phyloP scores from a whole-genome alignment of 64 coral and sea anemone genomes.

The Anthopleura sola region DNA sequence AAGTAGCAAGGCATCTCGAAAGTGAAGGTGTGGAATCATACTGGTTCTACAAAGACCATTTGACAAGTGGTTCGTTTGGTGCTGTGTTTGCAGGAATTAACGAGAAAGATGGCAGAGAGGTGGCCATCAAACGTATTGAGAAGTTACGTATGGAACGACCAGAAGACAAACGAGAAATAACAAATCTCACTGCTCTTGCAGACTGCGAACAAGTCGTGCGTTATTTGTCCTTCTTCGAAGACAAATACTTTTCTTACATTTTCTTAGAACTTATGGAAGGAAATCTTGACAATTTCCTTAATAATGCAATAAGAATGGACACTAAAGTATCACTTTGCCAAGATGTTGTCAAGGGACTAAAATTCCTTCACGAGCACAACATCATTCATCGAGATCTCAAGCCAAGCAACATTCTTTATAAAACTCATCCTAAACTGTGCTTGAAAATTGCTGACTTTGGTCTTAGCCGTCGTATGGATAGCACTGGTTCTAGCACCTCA shows the following conservation, averaged over 20 bases:
- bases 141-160: slow-evolving; percentile 1
- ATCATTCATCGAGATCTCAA: slow-evolving; percentile 64
- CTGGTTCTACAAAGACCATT: slow-evolving; percentile 22
- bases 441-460: slow-evolving; percentile 71
- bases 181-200: slow-evolving; percentile 4
- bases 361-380: slow-evolving; percentile 33
- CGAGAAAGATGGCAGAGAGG: slow-evolving; percentile 60
- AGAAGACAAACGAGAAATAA: slow-evolving; percentile 34
- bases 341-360: background rate
- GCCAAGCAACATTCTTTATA: slow-evolving; percentile 65
- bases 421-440: slow-evolving; percentile 14
- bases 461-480: slow-evolving; percentile 21
- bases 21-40: background rate
- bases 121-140: slow-evolving; percentile 48
- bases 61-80: slow-evolving; percentile 21
- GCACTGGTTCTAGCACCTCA: background rate
- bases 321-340: background rate
- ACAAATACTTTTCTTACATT: slow-evolving; percentile 40
- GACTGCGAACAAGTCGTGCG: slow-evolving; percentile 37
- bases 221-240: slow-evolving; percentile 35
- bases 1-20: slow-evolving; percentile 20
- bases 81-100: slow-evolving; percentile 41
- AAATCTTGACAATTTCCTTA: slow-evolving; percentile 40
- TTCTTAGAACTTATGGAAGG: slow-evolving; percentile 72
- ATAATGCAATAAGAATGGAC: background rate